These are phyloP conservation scores for Acrossocheilus fasciatus DNA, from an alignment of 2,797 vertebrate species.

Conservation along the genomic window DNA sequence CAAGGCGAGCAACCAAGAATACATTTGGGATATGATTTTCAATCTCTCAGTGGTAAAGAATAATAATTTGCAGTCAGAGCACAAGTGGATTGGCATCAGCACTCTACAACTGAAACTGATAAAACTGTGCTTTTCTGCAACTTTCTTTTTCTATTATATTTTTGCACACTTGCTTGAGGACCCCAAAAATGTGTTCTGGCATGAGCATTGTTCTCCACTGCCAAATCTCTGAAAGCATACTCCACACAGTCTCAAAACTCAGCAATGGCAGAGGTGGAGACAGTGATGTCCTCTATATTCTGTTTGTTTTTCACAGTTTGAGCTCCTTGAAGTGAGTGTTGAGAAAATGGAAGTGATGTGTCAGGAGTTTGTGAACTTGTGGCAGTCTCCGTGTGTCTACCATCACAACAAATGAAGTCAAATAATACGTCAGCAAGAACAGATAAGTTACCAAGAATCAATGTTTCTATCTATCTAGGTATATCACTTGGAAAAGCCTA, in stretches of 20 bases:
- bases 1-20: background rate
- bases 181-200: background rate
- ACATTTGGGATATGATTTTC: background rate
- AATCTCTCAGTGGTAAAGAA: background rate
- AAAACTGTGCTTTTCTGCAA: background rate
- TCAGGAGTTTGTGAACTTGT: conserved; percentile 73
- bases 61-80: conserved; percentile 5
- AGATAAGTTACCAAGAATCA: background rate
- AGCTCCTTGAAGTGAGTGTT: conserved; percentile 69
- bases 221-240: conserved; percentile 64
- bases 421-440: background rate
- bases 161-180: background rate
- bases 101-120: background rate
- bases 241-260: conserved; percentile 69
- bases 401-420: conserved; percentile 35
- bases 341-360: conserved; percentile 70
- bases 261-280: conserved; percentile 75
- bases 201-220: background rate
- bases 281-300: conserved; percentile 72
- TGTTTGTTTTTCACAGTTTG: conserved; percentile 73
- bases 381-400: conserved; percentile 62
- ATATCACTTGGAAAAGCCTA: background rate
- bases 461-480: background rate
- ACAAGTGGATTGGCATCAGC: conserved; percentile 14
- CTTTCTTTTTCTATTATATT: background rate